Evolutionary conservation across 2,797 vertebrate genomes (phyloP), one percentile per base, ranked within the genome.

Genomic region (Acanthurus lineatus): DNA sequence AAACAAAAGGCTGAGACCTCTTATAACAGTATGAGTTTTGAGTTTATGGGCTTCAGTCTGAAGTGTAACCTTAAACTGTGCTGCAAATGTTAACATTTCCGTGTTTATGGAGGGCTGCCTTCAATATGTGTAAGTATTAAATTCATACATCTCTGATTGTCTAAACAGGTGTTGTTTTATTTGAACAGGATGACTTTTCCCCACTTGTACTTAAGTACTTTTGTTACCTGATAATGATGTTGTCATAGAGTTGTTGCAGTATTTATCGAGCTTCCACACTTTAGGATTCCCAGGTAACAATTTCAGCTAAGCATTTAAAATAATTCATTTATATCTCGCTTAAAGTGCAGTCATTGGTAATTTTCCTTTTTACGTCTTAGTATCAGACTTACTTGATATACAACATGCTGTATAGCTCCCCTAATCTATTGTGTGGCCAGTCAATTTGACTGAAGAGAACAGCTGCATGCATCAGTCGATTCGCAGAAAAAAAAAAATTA

Each of bases 381-480:
- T 35, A 2, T 63, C 52, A 54, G 16, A 72, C 28, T 40, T 9
- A 6, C 58, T 40, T 15, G 42, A 38, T 8, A 3, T 8, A 48
- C n/a, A 38, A 8, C 6, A 38, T 44, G 4, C 38, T 35, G 35
- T 44, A 28, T 20, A 35, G 42, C 9, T 7, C 40, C 6, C 20
- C 22, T 58, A 17, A 47, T 59, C 35, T 35, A 47, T n/a, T 22
- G 9, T 48, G 16, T 47, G 61, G 10, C n/a, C 47, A 10, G 17
- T 71, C 5, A 20, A 51, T 68, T 63, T 35, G 14, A 61, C 32
- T 44, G 11, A 49, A 10, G 19, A 62, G 20, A 77, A 38, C 28
- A 49, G 42, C 67, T 75, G 70, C 60, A 20, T 40, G 32, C 42
- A 51, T 59, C 48, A 35, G 19, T 28, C 60, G 59, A 58, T 74